Conservation (phyloP, 1,140 invertebrate species). For the Papilio helenus region DNA sequence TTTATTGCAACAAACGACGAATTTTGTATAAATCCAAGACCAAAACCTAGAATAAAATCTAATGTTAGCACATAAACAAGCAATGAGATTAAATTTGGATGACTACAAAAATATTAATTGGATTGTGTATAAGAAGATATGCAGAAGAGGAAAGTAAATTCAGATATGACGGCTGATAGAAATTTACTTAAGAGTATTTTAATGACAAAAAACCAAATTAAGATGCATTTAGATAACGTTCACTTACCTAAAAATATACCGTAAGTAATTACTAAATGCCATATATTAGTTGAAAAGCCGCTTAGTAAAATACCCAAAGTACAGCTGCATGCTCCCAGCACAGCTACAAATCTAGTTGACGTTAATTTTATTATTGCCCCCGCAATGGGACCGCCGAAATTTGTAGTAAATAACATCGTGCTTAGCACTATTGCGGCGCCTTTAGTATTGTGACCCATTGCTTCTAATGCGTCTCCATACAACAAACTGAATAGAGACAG, state of each 20-base stretch:
- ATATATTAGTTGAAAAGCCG: conserved; percentile 84
- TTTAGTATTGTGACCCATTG: conserved; percentile 86
- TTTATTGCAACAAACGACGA: conserved; percentile 88
- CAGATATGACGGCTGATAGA: too few relatives aligned
- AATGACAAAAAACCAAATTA: background rate
- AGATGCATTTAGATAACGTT: background rate
- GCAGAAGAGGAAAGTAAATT: too few relatives aligned
- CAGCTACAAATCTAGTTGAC: conserved; percentile 85
- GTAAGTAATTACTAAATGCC: conserved; percentile 87
- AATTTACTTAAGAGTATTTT: too few relatives aligned
- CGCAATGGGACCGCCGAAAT: conserved; percentile 87
- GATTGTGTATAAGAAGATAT: too few relatives aligned
- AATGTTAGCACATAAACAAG: conserved; percentile 7
- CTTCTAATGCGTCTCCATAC: conserved; percentile 86
- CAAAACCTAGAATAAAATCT: conserved; percentile 83
- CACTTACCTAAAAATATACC: conserved; percentile 86
- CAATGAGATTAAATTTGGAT: too few relatives aligned
- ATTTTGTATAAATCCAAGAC: conserved; percentile 86
- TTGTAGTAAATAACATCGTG: conserved; percentile 86
- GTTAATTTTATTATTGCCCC: conserved; percentile 86
- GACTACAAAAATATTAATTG: too few relatives aligned
- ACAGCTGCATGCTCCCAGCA: conserved; percentile 84
- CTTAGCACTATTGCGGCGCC: conserved; percentile 88
- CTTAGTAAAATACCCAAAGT: conserved; percentile 85
- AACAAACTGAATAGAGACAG: conserved; percentile 88